Percentiles rank a stretch among this genome's conserved stretches.
phyloP scores from a whole-genome alignment of 2,888 invertebrate genomes.

The Tillus elongatus region DNA sequence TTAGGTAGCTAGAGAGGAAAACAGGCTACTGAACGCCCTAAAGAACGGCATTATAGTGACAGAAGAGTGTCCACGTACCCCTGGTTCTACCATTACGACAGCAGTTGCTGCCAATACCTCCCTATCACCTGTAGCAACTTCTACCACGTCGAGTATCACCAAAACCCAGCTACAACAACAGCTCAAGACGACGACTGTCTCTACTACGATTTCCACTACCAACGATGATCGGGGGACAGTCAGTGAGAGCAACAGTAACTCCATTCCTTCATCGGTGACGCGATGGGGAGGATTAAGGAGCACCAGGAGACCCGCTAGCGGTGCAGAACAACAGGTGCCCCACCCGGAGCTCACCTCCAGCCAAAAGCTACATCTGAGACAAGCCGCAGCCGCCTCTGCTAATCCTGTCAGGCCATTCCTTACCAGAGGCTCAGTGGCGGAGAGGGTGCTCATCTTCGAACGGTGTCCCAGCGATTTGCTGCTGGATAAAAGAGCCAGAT shows the following conservation, averaged over 20 bases:
- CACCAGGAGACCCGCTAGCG: conserved; percentile 40
- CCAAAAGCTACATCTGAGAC: conserved; percentile 49
- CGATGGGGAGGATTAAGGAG: conserved; percentile 38
- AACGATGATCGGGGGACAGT: too few species aligned
- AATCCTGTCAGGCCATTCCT: conserved; percentile 76
- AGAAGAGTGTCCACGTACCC: conserved; percentile 38
- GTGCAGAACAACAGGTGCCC: conserved; percentile 49
- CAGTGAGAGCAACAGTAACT: too few species aligned
- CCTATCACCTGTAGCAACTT: conserved; percentile 18
- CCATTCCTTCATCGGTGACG: conserved; percentile 22
- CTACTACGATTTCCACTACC: too few species aligned
- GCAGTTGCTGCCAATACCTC: conserved; percentile 26
- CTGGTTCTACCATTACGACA: conserved; percentile 19
- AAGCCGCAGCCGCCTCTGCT: conserved; percentile 36
- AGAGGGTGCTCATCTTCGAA: conserved; percentile 83
- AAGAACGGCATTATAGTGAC: conserved; percentile 60
- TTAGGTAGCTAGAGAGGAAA: conserved; percentile 75
- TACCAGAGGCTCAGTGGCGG: conserved; percentile 83
- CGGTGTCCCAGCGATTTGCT: conserved; percentile 75
- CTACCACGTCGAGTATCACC: too few species aligned
- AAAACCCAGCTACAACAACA: too few species aligned
- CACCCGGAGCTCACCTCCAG: conserved; percentile 57
- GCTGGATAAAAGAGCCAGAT: conserved; percentile 57
- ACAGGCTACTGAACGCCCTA: conserved; percentile 66
- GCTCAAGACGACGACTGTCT: too few species aligned